Evolutionary conservation across 2,797 vertebrate species (phyloP), one percentile per base, ranked within the genome.

Genomic region (Pangasius macronema): DNA sequence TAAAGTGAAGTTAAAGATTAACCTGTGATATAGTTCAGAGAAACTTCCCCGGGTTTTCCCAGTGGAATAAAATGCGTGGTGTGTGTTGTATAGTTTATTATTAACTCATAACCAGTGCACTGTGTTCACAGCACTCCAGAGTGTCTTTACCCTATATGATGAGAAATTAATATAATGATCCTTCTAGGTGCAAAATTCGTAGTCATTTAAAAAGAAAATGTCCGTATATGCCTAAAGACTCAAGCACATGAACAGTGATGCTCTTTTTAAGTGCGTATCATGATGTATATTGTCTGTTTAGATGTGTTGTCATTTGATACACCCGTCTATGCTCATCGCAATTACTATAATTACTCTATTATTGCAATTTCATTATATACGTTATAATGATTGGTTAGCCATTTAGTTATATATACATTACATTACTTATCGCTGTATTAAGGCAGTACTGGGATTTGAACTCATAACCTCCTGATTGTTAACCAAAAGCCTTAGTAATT

Each of bases 1-100:
- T 51, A n/a, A 86, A 30, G 3, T n/a, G 4, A 14, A 57, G 79
- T 63, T 61, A 51, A 59, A 59, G n/a, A 86, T 86, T 86, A 82
- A 82, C 16, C 55, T 57, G 36, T 18, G 30, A 36, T 39, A 11
- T 1, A 49, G 83, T 72, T 84, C 5, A 3, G n/a, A n/a, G 24
- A 57, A 86, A 70, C 16, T 55, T 53, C 24, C 14, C 1, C 0
- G 70, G 36, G 24, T 70, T 81, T 86, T 59, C 51, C 39, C 85
- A 30, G 49, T 55, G 13, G 33, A n/a, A 55, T 68, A 33, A 79
- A 68, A 42, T 13, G 24, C 77, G 14, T 42, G 33, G 10, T 46
- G 24, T 0, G 1, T 65, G 39, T 63, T n/a, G 42, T 63, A 18
- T 42, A 59, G 55, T 81, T 61, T 61, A 42, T 81, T 61, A 81